A percentile compares a stretch with the other conserved stretches of the same genome.
phyloP scores from a whole-genome alignment of 2,888 invertebrate species.

The Biston stratarius region DNA sequence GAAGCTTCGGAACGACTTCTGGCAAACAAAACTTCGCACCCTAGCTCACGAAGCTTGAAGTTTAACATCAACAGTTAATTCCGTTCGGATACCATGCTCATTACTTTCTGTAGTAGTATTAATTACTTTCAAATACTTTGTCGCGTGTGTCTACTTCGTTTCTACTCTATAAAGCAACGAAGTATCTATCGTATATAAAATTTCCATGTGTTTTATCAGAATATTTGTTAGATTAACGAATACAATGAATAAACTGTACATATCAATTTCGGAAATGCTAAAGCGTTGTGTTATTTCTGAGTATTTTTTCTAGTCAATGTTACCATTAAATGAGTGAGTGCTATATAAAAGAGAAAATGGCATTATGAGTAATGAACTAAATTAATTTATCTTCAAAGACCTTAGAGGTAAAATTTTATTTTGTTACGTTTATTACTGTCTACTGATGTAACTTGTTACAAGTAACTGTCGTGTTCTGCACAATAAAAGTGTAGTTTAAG shows the following conservation, averaged over 20 bases:
- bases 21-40: slow-evolving; percentile 83
- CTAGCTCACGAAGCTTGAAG: slow-evolving; percentile 89
- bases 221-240: slow-evolving; percentile 28
- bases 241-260: slow-evolving; percentile 45
- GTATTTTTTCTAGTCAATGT: slow-evolving; percentile 44
- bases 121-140: too few relatives aligned
- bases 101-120: slow-evolving; percentile 35
- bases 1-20: slow-evolving; percentile 86
- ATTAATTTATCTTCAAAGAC: slow-evolving; percentile 30
- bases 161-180: slow-evolving; percentile 36
- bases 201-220: slow-evolving; percentile 12
- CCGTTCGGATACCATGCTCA: slow-evolving; percentile 58
- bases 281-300: slow-evolving; percentile 23
- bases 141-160: slow-evolving; percentile 6
- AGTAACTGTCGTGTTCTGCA: slow-evolving; percentile 15
- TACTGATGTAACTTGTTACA: slow-evolving; percentile 15
- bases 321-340: slow-evolving; percentile 19
- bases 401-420: slow-evolving; percentile 17
- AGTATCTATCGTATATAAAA: slow-evolving; percentile 10
- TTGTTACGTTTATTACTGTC: slow-evolving; percentile 24
- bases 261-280: slow-evolving; percentile 43
- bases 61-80: slow-evolving; percentile 83
- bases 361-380: slow-evolving; percentile 21
- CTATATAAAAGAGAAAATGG: slow-evolving; percentile 22
- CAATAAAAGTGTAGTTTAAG: slow-evolving; percentile 10